Evolutionary conservation across 2,113 vertebrate species (phyloP).

Genomic region (Psilopsiagon aymara): DNA sequence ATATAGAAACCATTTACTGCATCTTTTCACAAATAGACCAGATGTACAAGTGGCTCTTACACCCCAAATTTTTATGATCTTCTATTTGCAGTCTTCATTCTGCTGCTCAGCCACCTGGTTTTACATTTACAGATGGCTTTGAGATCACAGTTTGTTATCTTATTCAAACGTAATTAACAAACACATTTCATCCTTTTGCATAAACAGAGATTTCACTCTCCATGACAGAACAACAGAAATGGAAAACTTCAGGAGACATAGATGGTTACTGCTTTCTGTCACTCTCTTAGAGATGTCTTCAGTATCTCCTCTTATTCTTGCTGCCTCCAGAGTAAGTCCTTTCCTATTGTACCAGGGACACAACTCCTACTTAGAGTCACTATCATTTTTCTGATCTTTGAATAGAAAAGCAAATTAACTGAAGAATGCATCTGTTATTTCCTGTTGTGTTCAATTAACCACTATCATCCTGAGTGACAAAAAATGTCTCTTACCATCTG

Average conservation of each 20-base stretch:
- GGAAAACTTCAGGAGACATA: background rate
- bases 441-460: conserved; percentile 46
- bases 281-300: background rate
- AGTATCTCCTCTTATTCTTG: background rate
- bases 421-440: conserved; percentile 45
- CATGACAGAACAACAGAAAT: background rate
- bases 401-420: conserved; percentile 18
- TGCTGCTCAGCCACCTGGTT: conserved; percentile 49
- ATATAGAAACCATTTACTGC: background rate
- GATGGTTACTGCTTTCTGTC: conserved; percentile 12
- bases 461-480: conserved; percentile 42
- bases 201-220: conserved; percentile 39
- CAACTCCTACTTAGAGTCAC: conserved; percentile 31
- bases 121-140: conserved; percentile 59
- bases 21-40: background rate
- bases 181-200: conserved; percentile 39
- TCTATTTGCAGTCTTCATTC: background rate
- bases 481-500: conserved; percentile 52
- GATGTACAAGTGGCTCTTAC: background rate
- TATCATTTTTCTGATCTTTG: background rate
- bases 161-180: conserved; percentile 62
- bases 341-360: background rate
- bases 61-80: conserved; percentile 11
- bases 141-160: conserved; percentile 60
- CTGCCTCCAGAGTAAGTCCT: background rate